Conservation (phyloP, 2,888 invertebrate genomes). For the Eupithecia insigniata region DNA sequence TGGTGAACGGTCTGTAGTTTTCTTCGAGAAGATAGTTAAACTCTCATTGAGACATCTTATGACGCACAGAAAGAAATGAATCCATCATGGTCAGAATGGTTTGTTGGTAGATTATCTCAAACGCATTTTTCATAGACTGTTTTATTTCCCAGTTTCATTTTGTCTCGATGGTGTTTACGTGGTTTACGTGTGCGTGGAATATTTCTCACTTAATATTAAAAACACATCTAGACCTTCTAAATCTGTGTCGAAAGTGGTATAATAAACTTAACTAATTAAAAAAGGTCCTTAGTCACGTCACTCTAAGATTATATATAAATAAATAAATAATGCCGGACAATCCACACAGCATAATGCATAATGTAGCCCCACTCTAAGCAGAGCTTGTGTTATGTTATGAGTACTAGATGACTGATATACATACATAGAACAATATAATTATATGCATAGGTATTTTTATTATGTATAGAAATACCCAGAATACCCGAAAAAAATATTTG, state of each 20-base stretch:
- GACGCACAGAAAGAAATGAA: neutral
- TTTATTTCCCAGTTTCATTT: neutral
- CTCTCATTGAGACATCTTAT: neutral
- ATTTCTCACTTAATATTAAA: neutral
- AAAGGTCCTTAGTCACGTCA: constrained; percentile 43
- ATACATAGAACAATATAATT: too few species aligned
- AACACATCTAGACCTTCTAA: constrained; percentile 36
- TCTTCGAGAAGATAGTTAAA: neutral
- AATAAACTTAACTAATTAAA: constrained; percentile 58
- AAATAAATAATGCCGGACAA: too few species aligned
- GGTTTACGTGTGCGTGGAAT: neutral
- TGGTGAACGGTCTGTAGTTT: too few species aligned
- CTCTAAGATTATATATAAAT: too few species aligned
- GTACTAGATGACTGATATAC: too few species aligned
- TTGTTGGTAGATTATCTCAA: neutral
- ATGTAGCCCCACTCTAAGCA: too few species aligned
- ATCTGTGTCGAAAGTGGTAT: constrained; percentile 34
- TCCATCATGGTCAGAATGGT: neutral
- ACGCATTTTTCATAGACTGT: neutral
- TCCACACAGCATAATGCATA: too few species aligned
- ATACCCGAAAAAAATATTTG: too few species aligned
- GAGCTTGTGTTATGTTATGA: too few species aligned
- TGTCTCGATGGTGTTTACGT: neutral
- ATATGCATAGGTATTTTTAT: too few species aligned
- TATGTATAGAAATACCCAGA: too few species aligned